A percentile compares a stretch with the other conserved stretches of the same genome.
Conservation (phyloP, 2,113 vertebrate species). For the Cavia porcellus region DNA sequence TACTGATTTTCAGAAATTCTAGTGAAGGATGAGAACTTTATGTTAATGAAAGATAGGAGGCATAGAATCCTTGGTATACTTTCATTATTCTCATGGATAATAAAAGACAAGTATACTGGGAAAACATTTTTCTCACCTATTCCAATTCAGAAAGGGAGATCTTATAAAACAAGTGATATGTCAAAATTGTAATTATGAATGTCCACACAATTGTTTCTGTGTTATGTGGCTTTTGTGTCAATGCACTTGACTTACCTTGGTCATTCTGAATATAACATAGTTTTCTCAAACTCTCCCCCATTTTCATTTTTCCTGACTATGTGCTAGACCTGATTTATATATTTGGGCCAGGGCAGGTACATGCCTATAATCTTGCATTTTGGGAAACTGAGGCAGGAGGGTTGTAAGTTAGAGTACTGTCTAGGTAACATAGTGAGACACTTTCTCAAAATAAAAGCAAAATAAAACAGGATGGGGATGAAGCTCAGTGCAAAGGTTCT, state of each 20-base stretch:
- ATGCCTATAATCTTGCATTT: neutral
- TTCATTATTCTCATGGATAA: neutral
- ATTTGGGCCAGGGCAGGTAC: neutral
- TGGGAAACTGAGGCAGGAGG: neutral
- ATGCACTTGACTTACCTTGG: too few relatives aligned
- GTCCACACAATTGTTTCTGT: neutral
- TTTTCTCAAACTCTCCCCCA: neutral
- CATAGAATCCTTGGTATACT: neutral
- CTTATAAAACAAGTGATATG: neutral
- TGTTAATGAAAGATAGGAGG: constrained; percentile 1
- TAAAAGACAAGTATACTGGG: neutral
- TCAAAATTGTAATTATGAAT: neutral
- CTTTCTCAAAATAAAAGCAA: neutral
- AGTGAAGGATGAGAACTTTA: neutral
- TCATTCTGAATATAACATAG: neutral
- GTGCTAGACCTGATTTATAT: neutral
- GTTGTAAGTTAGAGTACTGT: neutral
- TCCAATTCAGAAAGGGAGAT: neutral
- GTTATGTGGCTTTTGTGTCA: neutral
- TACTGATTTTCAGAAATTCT: neutral
- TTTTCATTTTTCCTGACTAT: neutral
- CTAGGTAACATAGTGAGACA: neutral
- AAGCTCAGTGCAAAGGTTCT: neutral
- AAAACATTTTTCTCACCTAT: neutral
- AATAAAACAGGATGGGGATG: neutral